These are phyloP conservation scores for Hemaris fuciformis DNA, from an alignment of 2,888 invertebrate genomes.

Conservation along the genomic window DNA sequence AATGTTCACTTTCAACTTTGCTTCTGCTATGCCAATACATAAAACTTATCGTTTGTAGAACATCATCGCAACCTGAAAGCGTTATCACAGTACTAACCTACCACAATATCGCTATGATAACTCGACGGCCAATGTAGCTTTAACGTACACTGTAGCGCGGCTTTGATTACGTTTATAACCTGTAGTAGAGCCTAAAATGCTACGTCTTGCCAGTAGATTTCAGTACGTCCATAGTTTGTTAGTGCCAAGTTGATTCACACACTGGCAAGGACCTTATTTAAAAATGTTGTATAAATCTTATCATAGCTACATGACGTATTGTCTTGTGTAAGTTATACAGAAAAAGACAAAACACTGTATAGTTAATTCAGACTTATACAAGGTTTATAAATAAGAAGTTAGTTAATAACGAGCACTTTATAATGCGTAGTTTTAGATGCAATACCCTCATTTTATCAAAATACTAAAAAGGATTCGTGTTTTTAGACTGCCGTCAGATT, in stretches of 20 bases:
- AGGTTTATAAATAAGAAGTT: too few species aligned
- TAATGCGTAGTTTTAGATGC: neutral
- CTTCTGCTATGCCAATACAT: too few species aligned
- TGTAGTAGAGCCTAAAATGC: neutral
- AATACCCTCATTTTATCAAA: neutral
- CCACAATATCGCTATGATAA: neutral
- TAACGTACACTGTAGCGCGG: neutral
- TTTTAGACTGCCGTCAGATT: neutral
- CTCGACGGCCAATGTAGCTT: neutral
- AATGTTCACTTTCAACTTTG: too few species aligned
- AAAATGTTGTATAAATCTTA: too few species aligned
- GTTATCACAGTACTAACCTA: neutral
- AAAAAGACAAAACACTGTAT: too few species aligned
- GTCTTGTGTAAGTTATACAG: too few species aligned
- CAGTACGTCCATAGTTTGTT: neutral
- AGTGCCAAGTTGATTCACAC: neutral
- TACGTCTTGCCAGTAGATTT: slow-evolving; percentile 1
- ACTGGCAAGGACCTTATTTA: slow-evolving; percentile 8
- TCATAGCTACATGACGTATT: too few species aligned
- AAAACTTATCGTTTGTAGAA: neutral
- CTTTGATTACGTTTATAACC: neutral
- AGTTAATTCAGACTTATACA: too few species aligned
- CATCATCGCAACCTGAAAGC: neutral
- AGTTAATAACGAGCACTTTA: neutral
- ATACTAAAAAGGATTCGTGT: neutral